Base-by-base conservation (phyloP, 2,888 invertebrate genomes). In the Hofmannophila pseudospretella region DNA sequence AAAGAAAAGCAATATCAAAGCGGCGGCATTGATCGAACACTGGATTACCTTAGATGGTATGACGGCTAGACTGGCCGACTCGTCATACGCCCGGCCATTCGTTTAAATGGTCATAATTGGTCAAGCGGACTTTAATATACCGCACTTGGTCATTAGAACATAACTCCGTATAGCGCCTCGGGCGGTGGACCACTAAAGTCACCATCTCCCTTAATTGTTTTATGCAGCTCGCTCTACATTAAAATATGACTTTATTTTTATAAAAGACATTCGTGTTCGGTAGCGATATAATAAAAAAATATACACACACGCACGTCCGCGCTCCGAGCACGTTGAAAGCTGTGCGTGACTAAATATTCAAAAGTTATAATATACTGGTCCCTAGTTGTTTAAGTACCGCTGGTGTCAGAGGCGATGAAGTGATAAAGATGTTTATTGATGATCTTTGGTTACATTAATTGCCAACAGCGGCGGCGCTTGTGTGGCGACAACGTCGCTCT, bases 351-450 rank as follows among this genome's bases (percentile, higher is more conserved):
- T 74, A 64, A 63, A 72, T 70, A 77, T 77, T 76, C 62, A 75
- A 76, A 73, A 73, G 59, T 72, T 63, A 70, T 72, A 71, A 69
- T 58, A 57, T 64, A 63, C 57, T 54, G 70, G 69, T 60, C 63
- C 67, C 68, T 72, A 67, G 75, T 69, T 69, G 69, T 76, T 62
- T 74, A 72, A 76, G 73, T 70, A 67, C 72, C 58, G 61, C 51
- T 58, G 62, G 65, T 74, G 80, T 80, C 81, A 70, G 66, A 65
- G 62, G 63, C 71, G 85, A 86, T 86, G 79, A 77, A 78, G 76
- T 79, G 85, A 86, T 86, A 82, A 84, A 81, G 73, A 68, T 78
- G 76, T 80, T 81, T 84, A 85, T 82, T 85, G 80, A 85, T 85
- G 84, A 84, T 85, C 80, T 80, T 80, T 67, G 63, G 73, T 68